Conservation (phyloP, 2,113 vertebrate species). For the Syrmaticus mikado region DNA sequence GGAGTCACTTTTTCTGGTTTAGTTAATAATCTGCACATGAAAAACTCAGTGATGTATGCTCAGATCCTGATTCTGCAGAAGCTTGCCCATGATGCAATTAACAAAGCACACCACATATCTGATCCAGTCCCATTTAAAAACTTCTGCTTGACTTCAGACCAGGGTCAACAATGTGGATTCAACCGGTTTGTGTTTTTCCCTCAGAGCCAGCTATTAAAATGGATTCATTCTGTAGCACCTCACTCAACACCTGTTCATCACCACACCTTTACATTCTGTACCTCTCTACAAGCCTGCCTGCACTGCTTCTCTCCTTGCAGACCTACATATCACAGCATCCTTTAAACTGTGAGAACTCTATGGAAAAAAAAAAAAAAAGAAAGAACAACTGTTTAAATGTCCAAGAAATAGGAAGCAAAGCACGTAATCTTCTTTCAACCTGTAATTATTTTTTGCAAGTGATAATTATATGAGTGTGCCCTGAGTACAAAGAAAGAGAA, state of each 20-base stretch:
- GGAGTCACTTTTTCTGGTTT: neutral
- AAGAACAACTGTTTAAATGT: neutral
- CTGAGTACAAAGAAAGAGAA: neutral
- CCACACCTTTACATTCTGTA: neutral
- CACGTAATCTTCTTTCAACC: neutral
- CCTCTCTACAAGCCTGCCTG: neutral
- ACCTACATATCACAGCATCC: neutral
- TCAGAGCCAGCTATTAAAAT: neutral
- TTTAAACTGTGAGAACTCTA: neutral
- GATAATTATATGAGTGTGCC: neutral
- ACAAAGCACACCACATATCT: neutral
- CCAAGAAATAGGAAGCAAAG: neutral
- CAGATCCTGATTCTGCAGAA: neutral
- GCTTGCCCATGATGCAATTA: neutral
- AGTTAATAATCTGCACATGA: conserved; percentile 5
- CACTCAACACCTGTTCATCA: neutral
- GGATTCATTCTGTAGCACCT: neutral
- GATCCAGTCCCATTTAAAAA: neutral
- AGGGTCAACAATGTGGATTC: neutral
- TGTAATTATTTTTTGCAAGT: neutral
- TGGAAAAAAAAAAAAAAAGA: neutral
- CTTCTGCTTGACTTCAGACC: neutral
- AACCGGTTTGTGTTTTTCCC: neutral
- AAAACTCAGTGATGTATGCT: neutral
- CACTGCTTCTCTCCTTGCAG: neutral